Percentiles rank a stretch among this genome's conserved stretches.
Conservation (phyloP, 2,797 vertebrate genomes). For the Simalia tracyae region DNA sequence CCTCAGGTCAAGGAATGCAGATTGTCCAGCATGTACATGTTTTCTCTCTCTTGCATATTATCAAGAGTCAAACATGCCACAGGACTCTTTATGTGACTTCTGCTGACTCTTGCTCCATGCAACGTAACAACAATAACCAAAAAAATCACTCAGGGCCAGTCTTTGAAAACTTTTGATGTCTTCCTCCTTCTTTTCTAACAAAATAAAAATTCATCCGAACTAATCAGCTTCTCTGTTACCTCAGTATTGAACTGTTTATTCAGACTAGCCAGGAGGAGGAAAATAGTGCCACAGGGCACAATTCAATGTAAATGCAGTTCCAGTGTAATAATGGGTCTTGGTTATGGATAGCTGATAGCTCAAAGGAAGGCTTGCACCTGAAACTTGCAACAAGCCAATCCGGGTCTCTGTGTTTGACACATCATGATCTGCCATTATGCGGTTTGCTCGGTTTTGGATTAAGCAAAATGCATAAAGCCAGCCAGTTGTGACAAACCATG, state of each 20-base stretch:
- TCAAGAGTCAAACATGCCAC: background rate
- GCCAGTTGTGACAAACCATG: background rate
- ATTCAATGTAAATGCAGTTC: background rate
- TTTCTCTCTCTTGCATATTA: background rate
- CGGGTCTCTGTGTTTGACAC: background rate
- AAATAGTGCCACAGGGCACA: background rate
- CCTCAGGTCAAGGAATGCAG: background rate
- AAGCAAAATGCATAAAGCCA: background rate
- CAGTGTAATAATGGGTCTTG: background rate
- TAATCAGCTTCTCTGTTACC: background rate
- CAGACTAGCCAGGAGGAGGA: background rate
- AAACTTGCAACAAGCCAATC: background rate
- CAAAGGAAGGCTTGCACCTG: background rate
- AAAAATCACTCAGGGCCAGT: conserved; percentile 17
- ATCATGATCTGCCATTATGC: background rate
- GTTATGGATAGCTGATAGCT: background rate
- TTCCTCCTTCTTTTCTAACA: background rate
- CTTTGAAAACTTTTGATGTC: conserved; percentile 20
- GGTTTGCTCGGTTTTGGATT: background rate
- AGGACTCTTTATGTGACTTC: background rate
- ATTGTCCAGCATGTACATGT: background rate
- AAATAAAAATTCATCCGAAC: background rate
- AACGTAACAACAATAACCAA: background rate
- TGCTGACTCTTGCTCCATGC: background rate
- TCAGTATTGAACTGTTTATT: background rate